phyloP scores from a whole-genome alignment of 2,797 vertebrate genomes.

The Sebastiscus tertius region DNA sequence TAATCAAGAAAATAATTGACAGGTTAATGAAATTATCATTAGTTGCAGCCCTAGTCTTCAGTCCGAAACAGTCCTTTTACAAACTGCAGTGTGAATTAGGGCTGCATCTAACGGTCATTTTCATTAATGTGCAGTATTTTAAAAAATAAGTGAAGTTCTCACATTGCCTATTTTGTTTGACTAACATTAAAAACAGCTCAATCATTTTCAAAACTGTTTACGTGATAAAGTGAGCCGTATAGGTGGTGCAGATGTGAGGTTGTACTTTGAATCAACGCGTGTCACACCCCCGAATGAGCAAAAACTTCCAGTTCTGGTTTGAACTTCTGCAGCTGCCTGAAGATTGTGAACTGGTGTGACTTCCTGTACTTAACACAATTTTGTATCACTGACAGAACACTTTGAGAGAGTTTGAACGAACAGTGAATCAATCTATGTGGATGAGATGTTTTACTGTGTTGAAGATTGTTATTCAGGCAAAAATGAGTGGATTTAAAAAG shows the following conservation, averaged over 20 bases:
- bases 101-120: too few species aligned
- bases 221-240: background rate
- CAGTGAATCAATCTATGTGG: too few species aligned
- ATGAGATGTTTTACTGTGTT: background rate
- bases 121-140: background rate
- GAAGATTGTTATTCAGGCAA: background rate
- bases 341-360: background rate
- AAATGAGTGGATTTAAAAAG: background rate
- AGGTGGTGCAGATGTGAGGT: background rate
- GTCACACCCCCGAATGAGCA: background rate
- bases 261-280: too few species aligned
- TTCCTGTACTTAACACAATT: background rate
- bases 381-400: background rate
- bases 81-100: too few species aligned
- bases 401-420: background rate
- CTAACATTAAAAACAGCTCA: background rate
- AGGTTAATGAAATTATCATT: too few species aligned
- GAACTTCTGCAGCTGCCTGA: background rate
- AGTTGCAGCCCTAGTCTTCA: too few species aligned
- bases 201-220: background rate
- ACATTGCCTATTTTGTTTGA: background rate
- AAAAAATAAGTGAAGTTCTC: background rate
- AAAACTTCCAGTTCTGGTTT: background rate
- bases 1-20: too few species aligned
- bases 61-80: too few species aligned